Base-by-base conservation (phyloP, 2,113 vertebrate genomes). In the Oncorhynchus tshawytscha region DNA sequence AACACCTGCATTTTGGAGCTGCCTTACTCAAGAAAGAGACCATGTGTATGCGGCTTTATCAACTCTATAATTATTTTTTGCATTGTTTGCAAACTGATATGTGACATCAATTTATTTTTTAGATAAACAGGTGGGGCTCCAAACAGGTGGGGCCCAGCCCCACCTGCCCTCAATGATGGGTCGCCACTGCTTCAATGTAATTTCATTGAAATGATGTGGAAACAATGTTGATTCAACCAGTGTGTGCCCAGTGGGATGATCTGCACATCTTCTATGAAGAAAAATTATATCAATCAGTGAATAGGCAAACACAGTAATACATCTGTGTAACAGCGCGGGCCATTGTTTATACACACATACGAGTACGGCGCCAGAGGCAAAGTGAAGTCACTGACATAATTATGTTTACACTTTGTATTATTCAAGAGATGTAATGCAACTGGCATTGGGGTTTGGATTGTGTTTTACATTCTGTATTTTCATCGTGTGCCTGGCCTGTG, bases 351-450 rank as follows among this genome's bases (percentile, higher is more conserved):
- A 34, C 67, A 76, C 73, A 75, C 72, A 74, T 65, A 72, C 70
- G 85, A 84, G 80, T 66, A 78, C 70, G 68, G 77, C 67, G 81
- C 85, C 74, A 82, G 72, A 75, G 85, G 84, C 80, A 81, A 74
- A 25, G 18, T 13, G 67, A 73, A 80, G 60, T 78, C 75, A 54
- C 64, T 78, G 80, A 80, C 75, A 76, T 69, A 70, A 80, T 85
- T 84, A 81, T 82, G 82, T 76, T 73, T 81, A 84, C 57, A 70
- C 27, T 18, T 59, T 86, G 82, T 73, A 86, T 82, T 76, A 73
- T 77, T 87, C 71, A 78, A 78, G 76, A 60, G 71, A 70, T 18
- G 18, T 69, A 74, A 77, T 81, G 73, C 72, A 84, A 18, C n/a
- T 29, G 20, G 54, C 22, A 70, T 66, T 80, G 34, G 60, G 72